Conservation (phyloP, 2,113 vertebrate species). For the Hirundichthys speculiger region DNA sequence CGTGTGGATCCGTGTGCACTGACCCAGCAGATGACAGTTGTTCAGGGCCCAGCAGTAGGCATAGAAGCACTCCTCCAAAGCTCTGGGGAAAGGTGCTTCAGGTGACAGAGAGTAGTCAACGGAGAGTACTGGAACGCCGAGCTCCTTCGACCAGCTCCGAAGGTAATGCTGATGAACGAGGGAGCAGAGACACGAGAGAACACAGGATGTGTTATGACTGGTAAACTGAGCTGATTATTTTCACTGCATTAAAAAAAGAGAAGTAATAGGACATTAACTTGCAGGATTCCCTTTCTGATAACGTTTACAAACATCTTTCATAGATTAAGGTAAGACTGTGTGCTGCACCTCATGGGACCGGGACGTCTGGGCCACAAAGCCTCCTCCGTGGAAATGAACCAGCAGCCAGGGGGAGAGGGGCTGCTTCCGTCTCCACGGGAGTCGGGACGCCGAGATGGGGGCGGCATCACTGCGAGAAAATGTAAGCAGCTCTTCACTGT, state of each 20-base stretch:
- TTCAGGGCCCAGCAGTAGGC: constrained; percentile 92
- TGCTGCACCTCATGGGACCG: constrained; percentile 86
- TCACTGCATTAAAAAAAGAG: too few relatives aligned
- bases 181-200: too few relatives aligned
- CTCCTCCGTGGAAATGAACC: constrained; percentile 90
- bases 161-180: constrained; percentile 81
- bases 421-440: constrained; percentile 70
- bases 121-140: constrained; percentile 85
- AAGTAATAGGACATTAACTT: too few relatives aligned
- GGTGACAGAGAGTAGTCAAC: constrained; percentile 92
- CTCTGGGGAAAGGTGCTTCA: constrained; percentile 88
- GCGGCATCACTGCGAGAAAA: constrained; percentile 73
- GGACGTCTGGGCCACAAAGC: constrained; percentile 93
- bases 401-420: constrained; percentile 82
- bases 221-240: too few relatives aligned
- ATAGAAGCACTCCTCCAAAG: constrained; percentile 92
- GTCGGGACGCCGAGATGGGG: constrained; percentile 68
- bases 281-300: not conserved
- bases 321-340: not conserved
- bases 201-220: too few relatives aligned
- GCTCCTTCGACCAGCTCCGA: constrained; percentile 86
- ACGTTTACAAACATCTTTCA: not conserved
- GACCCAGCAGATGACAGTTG: constrained; percentile 87
- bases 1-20: constrained; percentile 3
- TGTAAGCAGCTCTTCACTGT: constrained; percentile 82